Conservation (phyloP, 2,113 vertebrate species). For the Ibidorhyncha struthersii region DNA sequence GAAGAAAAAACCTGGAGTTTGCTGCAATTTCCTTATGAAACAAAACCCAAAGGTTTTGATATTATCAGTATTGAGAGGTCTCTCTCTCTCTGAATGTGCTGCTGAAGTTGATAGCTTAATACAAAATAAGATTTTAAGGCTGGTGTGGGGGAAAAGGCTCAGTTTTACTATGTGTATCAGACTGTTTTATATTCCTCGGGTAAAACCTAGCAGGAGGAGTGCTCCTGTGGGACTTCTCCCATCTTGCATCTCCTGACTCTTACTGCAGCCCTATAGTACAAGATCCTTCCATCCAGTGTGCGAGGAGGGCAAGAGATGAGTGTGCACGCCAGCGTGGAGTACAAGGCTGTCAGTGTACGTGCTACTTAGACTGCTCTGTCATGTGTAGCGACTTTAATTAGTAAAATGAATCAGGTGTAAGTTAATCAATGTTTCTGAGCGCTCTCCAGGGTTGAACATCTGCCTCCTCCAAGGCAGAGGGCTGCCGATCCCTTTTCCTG, state of each 20-base stretch:
- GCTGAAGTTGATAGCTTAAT: background rate
- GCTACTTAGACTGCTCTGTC: background rate
- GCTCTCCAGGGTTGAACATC: background rate
- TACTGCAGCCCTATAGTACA: background rate
- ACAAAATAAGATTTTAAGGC: background rate
- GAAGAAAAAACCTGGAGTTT: background rate
- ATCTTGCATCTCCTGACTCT: background rate
- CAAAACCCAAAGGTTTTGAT: background rate
- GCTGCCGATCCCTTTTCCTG: background rate
- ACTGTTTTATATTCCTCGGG: background rate
- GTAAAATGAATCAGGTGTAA: background rate
- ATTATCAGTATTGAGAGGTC: background rate
- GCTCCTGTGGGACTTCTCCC: background rate
- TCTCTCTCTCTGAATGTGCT: background rate
- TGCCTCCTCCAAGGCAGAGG: background rate
- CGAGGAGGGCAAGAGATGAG: background rate
- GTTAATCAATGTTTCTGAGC: background rate
- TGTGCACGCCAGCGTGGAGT: rapidly evolving
- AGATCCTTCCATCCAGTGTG: background rate
- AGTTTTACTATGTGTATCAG: background rate
- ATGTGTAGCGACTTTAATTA: background rate
- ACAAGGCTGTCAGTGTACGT: background rate
- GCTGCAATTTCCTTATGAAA: background rate
- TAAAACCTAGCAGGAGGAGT: background rate
- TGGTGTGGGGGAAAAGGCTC: background rate